Evolutionary conservation across 2,797 vertebrate genomes (phyloP).

Genomic region (Halcyon badia): DNA sequence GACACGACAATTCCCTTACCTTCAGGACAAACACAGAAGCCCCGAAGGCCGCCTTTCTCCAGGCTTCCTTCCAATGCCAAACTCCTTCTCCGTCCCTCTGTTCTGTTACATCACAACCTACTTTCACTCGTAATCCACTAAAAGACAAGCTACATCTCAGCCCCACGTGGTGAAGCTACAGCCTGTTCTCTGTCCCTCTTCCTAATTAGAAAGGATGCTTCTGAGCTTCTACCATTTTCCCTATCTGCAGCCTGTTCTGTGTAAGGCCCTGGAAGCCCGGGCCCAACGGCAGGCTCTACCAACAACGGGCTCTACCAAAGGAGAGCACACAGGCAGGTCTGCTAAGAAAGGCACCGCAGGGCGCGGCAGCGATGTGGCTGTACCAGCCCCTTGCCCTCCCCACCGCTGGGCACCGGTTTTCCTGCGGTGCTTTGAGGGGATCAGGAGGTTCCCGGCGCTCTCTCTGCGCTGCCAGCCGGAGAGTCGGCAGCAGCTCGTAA

Average conservation of each 20-base stretch:
- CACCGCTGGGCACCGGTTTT: fast-evolving
- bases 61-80: fast-evolving
- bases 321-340: background rate
- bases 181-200: background rate
- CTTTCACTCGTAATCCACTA: fast-evolving
- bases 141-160: background rate
- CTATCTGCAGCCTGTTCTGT: fast-evolving
- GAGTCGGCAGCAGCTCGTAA: background rate
- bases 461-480: fast-evolving
- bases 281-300: background rate
- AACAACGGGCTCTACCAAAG: too few species aligned
- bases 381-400: too few species aligned
- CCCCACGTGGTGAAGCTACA: fast-evolving
- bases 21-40: background rate
- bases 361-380: too few species aligned
- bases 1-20: fast-evolving
- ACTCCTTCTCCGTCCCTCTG: background rate
- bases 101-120: fast-evolving
- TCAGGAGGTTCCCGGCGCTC: background rate
- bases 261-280: fast-evolving
- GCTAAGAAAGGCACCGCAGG: fast-evolving
- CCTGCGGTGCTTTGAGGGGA: fast-evolving
- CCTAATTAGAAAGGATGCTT: fast-evolving
- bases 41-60: background rate
- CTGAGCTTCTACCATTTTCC: fast-evolving